These are phyloP conservation scores for Beroe ovata DNA, from an alignment of 37 sponge, comb jelly and placozoan species.

Conservation along the genomic window DNA sequence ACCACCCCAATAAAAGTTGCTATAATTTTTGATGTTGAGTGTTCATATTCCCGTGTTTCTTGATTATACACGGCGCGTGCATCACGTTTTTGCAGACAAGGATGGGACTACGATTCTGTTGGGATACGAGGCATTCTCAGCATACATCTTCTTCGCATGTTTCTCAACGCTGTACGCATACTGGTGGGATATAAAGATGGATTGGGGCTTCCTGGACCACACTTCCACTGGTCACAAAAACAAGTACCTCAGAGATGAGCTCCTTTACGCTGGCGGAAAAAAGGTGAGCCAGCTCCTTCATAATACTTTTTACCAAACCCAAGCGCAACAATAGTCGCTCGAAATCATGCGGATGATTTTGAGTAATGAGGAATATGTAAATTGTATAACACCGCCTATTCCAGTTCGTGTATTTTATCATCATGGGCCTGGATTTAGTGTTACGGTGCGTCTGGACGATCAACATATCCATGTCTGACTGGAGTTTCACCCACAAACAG, in stretches of 20 bases:
- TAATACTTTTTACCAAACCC: too few relatives aligned
- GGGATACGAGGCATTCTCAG: constrained; percentile 11
- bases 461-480: constrained; percentile 81
- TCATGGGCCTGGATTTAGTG: constrained; percentile 79
- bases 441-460: constrained; percentile 85
- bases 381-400: neutral
- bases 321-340: too few relatives aligned
- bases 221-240: constrained; percentile 60
- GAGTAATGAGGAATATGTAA: too few relatives aligned
- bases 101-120: neutral
- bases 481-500: constrained; percentile 76
- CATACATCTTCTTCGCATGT: constrained; percentile 72
- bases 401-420: constrained; percentile 73
- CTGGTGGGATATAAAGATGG: constrained; percentile 90
- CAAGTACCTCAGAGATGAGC: constrained; percentile 71
- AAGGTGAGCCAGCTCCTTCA: too few relatives aligned
- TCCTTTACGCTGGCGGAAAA: constrained; percentile 70
- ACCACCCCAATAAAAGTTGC: too few relatives aligned
- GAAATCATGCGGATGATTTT: too few relatives aligned
- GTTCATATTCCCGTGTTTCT: too few relatives aligned
- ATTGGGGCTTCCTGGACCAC: constrained; percentile 88
- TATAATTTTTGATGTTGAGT: too few relatives aligned
- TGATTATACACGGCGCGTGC: too few relatives aligned
- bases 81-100: neutral
- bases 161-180: constrained; percentile 83